Evolutionary conservation across 2,797 vertebrate genomes (phyloP), one percentile per base, ranked within the genome.

Genomic region (Hypotaenidia philippensis): DNA sequence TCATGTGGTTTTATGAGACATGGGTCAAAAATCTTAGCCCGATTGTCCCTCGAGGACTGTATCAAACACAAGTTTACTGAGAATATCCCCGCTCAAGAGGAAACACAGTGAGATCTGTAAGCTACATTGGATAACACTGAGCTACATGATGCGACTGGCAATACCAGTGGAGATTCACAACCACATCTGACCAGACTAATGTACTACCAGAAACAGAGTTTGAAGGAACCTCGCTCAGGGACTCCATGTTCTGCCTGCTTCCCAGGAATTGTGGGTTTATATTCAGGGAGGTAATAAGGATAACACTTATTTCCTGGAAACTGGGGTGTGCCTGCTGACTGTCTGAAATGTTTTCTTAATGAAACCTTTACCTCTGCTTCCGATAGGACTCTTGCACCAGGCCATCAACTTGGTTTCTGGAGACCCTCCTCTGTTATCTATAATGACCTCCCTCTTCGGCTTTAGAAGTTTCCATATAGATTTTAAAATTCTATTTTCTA

Each of bases 1-100:
- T 84, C 88, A 69, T 83, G 70, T 59, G 90, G 70, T 81, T 94
- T 95, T 60, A 84, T 29, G 59, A 94, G 80, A 84, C 36, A 61
- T 0, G 5, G 77, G 83, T 81, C 65, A 93, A 87, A 90, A 94
- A 78, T 56, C 66, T 76, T 31, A 81, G 61, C 36, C 41, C 3
- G 5, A 3, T 21, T 83, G 65, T 29, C 94, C 83, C 77, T 29
- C 29, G 84, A 89, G 79, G 50, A 78, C 55, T 52, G 31, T 49
- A 71, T 27, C 47, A 36, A 86, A 52, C 40, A 72, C 0, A 0
- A 47, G 22, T 56, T 96, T 85, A 68, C 40, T 25, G 66, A 70
- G 65, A 66, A 69, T 44, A 83, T 26, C 12, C 20, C 27, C 1
- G 3, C 26, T 93, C 56, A 45, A 55, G 57, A 57, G 60, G 53